A percentile compares a stretch with the other conserved stretches of the same genome.
Conservation (phyloP, 1,140 invertebrate genomes). For the Adoxophyes honmai region DNA sequence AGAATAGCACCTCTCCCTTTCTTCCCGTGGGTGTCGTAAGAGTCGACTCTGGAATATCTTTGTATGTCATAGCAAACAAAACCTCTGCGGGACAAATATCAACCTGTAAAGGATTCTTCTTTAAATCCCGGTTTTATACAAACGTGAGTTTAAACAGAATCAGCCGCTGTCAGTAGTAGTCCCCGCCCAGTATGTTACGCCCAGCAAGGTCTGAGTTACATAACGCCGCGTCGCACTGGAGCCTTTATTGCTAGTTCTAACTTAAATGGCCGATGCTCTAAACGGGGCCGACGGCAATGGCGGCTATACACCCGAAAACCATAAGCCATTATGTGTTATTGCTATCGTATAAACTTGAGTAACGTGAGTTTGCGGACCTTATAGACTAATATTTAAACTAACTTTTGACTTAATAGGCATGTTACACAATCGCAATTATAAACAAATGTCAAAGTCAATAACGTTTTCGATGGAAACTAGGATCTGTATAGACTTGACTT, state of each 20-base stretch:
- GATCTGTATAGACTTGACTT: too few species aligned
- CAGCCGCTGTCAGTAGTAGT: neutral
- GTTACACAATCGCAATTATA: too few species aligned
- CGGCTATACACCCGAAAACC: neutral
- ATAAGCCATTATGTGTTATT: neutral
- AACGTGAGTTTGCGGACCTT: neutral
- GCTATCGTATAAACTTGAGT: neutral
- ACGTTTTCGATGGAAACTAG: too few species aligned
- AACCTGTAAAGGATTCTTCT: too few species aligned
- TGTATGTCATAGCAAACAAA: too few species aligned
- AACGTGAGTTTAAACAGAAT: constrained; percentile 2
- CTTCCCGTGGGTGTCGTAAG: too few species aligned
- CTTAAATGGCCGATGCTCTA: neutral
- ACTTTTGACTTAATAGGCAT: too few species aligned
- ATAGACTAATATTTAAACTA: neutral
- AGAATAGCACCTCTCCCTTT: too few species aligned
- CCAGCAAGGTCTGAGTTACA: constrained; percentile 7
- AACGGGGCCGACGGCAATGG: neutral
- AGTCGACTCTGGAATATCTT: too few species aligned
- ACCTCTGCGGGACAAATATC: too few species aligned
- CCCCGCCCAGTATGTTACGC: constrained; percentile 8
- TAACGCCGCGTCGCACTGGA: constrained; percentile 10
- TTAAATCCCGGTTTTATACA: too few species aligned
- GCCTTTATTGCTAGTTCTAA: neutral
- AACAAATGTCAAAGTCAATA: too few species aligned